Evolutionary conservation across 2,113 vertebrate species (phyloP).

Genomic region (Leucosticte australis): DNA sequence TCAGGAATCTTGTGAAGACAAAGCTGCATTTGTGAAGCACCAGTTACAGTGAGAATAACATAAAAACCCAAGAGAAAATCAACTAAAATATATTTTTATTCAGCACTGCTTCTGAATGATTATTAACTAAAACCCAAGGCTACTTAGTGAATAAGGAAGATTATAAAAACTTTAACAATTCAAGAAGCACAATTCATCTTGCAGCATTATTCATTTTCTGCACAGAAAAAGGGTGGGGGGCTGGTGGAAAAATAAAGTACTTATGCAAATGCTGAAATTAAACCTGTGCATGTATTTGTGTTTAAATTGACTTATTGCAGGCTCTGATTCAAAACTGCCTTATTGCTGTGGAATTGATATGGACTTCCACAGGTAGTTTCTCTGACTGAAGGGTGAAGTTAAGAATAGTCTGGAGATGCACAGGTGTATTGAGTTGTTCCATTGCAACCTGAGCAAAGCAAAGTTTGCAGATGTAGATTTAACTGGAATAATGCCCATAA

Average conservation of each 20-base stretch:
- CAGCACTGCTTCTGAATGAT: background rate
- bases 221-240: background rate
- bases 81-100: background rate
- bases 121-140: background rate
- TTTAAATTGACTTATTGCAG: background rate
- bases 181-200: background rate
- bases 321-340: background rate
- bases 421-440: background rate
- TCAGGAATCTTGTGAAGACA: background rate
- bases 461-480: background rate
- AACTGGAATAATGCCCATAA: background rate
- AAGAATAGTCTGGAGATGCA: background rate
- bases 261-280: background rate
- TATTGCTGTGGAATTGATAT: background rate
- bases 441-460: background rate
- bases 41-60: background rate
- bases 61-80: background rate
- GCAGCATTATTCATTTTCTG: background rate
- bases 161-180: background rate
- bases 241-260: background rate
- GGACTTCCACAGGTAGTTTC: background rate
- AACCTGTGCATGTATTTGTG: background rate
- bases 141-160: background rate
- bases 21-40: background rate
- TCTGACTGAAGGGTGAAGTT: background rate